These are phyloP conservation scores for Zoanthus gigantus DNA, from an alignment of 92 coral and sea anemone species.

Conservation along the genomic window DNA sequence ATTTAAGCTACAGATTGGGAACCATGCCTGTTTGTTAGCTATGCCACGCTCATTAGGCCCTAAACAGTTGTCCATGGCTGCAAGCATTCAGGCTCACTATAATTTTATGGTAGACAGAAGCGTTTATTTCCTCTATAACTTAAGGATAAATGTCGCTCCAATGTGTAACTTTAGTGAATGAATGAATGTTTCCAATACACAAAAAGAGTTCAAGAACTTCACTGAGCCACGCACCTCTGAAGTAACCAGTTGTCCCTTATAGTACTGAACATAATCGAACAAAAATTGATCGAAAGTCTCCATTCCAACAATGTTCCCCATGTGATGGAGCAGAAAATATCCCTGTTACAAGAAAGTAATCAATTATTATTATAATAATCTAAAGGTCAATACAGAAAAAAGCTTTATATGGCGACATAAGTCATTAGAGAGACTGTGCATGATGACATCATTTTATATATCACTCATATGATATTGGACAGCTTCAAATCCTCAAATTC, in stretches of 20 bases:
- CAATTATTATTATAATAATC: not conserved
- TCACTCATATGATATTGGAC: too few relatives aligned
- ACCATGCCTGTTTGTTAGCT: too few relatives aligned
- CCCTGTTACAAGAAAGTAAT: conserved; percentile 61
- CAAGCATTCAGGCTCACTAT: too few relatives aligned
- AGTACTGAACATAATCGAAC: conserved; percentile 81
- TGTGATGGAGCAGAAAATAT: conserved; percentile 89
- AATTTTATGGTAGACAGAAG: not conserved
- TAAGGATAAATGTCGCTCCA: not conserved
- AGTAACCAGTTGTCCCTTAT: conserved; percentile 87
- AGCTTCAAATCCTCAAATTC: too few relatives aligned
- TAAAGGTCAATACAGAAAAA: too few relatives aligned
- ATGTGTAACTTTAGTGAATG: not conserved
- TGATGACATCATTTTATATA: too few relatives aligned
- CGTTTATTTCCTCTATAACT: not conserved
- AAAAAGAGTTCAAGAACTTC: not conserved
- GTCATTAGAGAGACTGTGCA: too few relatives aligned
- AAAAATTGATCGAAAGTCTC: conserved; percentile 83
- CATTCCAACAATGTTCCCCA: conserved; percentile 90
- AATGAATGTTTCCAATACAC: not conserved
- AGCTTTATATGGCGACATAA: too few relatives aligned
- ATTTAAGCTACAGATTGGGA: too few relatives aligned
- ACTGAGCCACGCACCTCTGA: conserved; percentile 77
- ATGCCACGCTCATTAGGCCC: too few relatives aligned
- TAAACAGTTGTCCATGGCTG: too few relatives aligned